Base-by-base conservation (phyloP, 2,888 invertebrate genomes). In the Deladenus siricidicola region DNA sequence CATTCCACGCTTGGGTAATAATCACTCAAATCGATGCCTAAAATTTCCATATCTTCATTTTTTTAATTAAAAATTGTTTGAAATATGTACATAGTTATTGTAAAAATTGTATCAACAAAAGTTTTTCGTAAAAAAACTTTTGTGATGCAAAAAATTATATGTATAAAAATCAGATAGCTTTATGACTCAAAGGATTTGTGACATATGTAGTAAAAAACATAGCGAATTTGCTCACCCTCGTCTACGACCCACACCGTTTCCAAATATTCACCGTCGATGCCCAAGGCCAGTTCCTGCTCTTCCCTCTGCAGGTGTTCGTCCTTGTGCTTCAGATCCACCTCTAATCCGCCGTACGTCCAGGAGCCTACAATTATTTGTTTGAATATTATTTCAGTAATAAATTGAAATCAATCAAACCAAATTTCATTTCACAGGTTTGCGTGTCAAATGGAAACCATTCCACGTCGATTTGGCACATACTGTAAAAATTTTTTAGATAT, bases 1-100 rank as follows among this genome's bases (percentile, higher is more conserved):
- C 94, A 96, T 83, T 96, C 94, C 64, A 93, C 93, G 76, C 92
- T 92, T 81, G 91, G 89, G 83, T 96, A 96, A 84, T 94, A 96
- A 83, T 93, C 93, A 56, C 90, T 88, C 66, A 96, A 85, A 66
- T 82, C 80, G 30, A 79, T 92, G 1, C 55, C 55, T 55, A 43
- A 2, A 55, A 29, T n/a, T 8, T 10, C 6, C 24, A 23, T 8
- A 21, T 23, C 4, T 54, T 28, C 24, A 24, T n/a, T 19, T 19
- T 49, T 24, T 49, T 43, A 1, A 21, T 3, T 43, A 42, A 42
- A 42, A 42, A 42, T 42, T n/a, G 42, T n/a, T 42, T 42, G 42
- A 42, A 42, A 42, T 14, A 42, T n/a, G n/a, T n/a, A n/a, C n/a
- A n/a, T n/a, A n/a, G n/a, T n/a, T n/a, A n/a, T n/a, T n/a, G n/a